Evolutionary conservation across 1,140 invertebrate genomes (phyloP).

Genomic region (Neodiprion lecontei): DNA sequence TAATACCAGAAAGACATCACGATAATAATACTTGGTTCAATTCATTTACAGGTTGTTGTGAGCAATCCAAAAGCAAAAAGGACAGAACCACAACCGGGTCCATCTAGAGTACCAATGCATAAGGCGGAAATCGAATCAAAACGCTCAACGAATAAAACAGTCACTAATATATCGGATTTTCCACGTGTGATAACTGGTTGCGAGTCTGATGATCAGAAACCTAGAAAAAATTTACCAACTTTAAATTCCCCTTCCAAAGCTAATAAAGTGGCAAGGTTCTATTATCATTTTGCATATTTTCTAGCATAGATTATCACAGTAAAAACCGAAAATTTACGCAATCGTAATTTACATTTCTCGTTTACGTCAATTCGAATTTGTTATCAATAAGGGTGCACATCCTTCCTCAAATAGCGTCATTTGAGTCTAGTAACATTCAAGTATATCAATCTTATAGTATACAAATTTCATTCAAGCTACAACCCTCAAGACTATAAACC

Average conservation of each 20-base stretch:
- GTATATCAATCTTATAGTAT: background rate
- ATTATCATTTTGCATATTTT: background rate
- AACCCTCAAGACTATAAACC: constrained; percentile 53
- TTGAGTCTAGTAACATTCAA: too few relatives aligned
- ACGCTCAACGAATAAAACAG: background rate
- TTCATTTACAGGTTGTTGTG: constrained; percentile 21
- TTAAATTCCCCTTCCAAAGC: constrained; percentile 35
- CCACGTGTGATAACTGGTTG: constrained; percentile 15
- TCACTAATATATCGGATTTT: constrained; percentile 6
- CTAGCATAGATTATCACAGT: background rate
- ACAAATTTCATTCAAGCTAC: constrained; percentile 39
- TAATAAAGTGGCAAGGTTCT: constrained; percentile 41
- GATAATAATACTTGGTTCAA: background rate
- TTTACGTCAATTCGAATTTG: background rate
- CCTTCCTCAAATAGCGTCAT: too few relatives aligned
- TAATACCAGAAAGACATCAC: background rate
- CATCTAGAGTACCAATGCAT: constrained; percentile 5
- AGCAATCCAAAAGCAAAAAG: constrained; percentile 26
- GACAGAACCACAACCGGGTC: constrained; percentile 1
- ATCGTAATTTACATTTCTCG: background rate
- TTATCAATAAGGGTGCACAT: background rate
- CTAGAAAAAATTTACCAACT: constrained; percentile 36
- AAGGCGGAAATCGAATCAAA: background rate
- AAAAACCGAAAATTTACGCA: background rate
- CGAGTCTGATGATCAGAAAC: constrained; percentile 44